Evolutionary conservation across 2,888 invertebrate genomes (phyloP), one percentile per base, ranked within the genome.

Genomic region (Drosophila multiciliata): DNA sequence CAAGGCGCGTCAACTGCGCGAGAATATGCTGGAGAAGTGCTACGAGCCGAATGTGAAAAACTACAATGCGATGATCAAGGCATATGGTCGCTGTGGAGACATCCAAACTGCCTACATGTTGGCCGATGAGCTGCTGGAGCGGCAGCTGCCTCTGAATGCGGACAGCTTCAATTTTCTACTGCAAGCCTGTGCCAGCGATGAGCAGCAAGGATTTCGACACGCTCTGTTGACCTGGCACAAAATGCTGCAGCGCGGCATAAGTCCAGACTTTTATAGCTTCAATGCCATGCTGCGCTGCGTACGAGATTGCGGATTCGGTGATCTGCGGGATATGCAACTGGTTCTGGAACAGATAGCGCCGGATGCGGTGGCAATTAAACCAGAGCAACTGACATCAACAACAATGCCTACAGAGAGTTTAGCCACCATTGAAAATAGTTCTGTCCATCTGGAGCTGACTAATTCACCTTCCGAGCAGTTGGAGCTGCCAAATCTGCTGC

Each of bases 51-150:
- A 97, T 91, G 92, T 95, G 1, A 95, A 95, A 9, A 97, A 96
- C 89, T 98, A 97, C 90, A 96, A 98, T 94, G 95, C 96, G 4
- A 97, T 98, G 96, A 97, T 98, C 38, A 98, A 98, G 94, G 97
- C 98, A 1, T 99, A 97, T 93, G 98, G 97, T 0, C 94, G 96
- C 70, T 96, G 97, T 93, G 96, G 97, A 0, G 96, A 97, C 91
- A 91, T 97, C 23, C 90, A 94, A 66, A 95, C 95, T 42, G 97
- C 98, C 1, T 98, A 98, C 92, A 91, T 94, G 90, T 92, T 98
- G 66, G 96, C 96, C 2, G 98, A 99, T 93, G 97, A 98, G 94
- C 97, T 98, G 96, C 89, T 94, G 3, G 93, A 95, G 50, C 95
- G 95, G 67, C 93, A 94, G 60, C 93, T 97, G 20, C 92, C 93